Conservation (phyloP, 1,140 invertebrate genomes). For the Bombyx mori region ASM3026992v2 NC_085110.1:11919001-11919500, state of each 20-base stretch:
- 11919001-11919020: too few species aligned
- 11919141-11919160: slow-evolving; percentile 83
- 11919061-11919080: slow-evolving; percentile 48
- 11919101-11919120: slow-evolving; percentile 59
- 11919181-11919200: slow-evolving; percentile 79
- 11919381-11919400: slow-evolving; percentile 76
- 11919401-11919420: slow-evolving; percentile 67
- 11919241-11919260: slow-evolving; percentile 57
- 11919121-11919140: slow-evolving; percentile 77
- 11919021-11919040: background rate
- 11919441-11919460: slow-evolving; percentile 73
- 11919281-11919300: slow-evolving; percentile 66
- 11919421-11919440: slow-evolving; percentile 71
- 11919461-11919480: slow-evolving; percentile 72
- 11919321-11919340: slow-evolving; percentile 60
- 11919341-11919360: slow-evolving; percentile 71
- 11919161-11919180: slow-evolving; percentile 83
- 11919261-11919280: slow-evolving; percentile 66
- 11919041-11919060: slow-evolving; percentile 36
- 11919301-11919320: slow-evolving; percentile 66
- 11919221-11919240: slow-evolving; percentile 51
- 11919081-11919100: slow-evolving; percentile 71
- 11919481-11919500: slow-evolving; percentile 69
- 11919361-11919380: slow-evolving; percentile 79
- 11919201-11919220: slow-evolving; percentile 69